Percentiles rank a stretch among this genome's conserved stretches.
phyloP scores from a whole-genome alignment of 2,888 invertebrate genomes.

The Trachelus troglodyta region DNA sequence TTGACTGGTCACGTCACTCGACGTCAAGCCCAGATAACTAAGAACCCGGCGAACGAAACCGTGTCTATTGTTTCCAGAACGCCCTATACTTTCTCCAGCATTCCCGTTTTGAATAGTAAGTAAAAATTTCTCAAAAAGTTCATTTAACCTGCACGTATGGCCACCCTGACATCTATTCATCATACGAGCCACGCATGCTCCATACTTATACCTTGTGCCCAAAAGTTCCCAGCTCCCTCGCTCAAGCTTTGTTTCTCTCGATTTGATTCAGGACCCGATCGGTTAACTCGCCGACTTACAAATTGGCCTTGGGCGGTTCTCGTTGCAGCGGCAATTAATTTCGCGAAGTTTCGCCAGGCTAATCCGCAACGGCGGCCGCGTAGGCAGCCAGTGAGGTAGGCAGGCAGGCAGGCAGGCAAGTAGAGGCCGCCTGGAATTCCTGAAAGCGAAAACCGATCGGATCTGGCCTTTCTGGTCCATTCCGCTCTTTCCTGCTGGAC shows the following conservation, averaged over 20 bases:
- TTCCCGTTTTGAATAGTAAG: background rate
- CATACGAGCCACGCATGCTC: background rate
- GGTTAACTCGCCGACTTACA: constrained; percentile 2
- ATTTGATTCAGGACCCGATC: background rate
- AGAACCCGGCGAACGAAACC: background rate
- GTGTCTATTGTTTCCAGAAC: background rate
- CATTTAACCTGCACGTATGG: background rate
- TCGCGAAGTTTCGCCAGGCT: constrained; percentile 44
- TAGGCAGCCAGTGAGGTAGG: background rate
- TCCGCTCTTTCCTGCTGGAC: constrained; percentile 34
- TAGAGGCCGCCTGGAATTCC: constrained; percentile 45
- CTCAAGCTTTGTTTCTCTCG: background rate
- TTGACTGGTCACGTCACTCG: constrained; percentile 1
- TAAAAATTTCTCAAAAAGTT: background rate
- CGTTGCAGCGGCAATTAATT: constrained; percentile 55
- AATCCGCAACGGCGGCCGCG: background rate
- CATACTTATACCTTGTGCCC: background rate
- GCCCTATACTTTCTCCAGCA: background rate
- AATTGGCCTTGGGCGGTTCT: constrained; percentile 22
- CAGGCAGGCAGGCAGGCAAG: background rate
- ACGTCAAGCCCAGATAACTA: background rate
- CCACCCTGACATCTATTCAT: background rate
- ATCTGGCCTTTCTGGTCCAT: constrained; percentile 35
- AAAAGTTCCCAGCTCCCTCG: background rate
- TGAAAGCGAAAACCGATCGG: constrained; percentile 54